Evolutionary conservation across 2,797 vertebrate species (phyloP), one percentile per base, ranked within the genome.

Genomic region (Enteromius anoplus): DNA sequence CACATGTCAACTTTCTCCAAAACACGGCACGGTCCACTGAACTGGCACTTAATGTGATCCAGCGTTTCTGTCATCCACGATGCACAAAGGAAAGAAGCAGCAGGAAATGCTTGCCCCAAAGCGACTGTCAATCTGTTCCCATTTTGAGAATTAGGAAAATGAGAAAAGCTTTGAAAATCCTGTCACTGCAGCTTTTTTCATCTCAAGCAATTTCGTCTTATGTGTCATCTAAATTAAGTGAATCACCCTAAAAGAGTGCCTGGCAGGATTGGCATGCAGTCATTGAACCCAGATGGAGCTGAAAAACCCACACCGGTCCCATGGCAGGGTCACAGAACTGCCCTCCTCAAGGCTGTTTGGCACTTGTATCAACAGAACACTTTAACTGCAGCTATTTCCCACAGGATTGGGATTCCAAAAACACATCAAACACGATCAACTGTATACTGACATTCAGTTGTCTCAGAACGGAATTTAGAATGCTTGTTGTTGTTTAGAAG

Each of bases 1-100:
- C 94, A 95, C 91, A 95, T 95, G 95, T 94, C 83, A 86, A 89
- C 90, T 92, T 89, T 77, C 86, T 75, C 87, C 90, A 92, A 93
- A 91, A 88, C 87, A 90, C 84, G 87, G 85, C 87, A 87, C 89
- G 88, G 91, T 91, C 84, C 80, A 23, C 60, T 87, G 90, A 91
- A 93, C 92, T 90, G 90, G 90, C 90, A 90, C 85, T 88, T 91
- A 91, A 93, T 92, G 87, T 29, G 65, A 85, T 90, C 84, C 90
- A 88, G 90, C 81, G 37, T 86, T 84, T 85, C 89, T 90, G 88
- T 92, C 90, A 88, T 70, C 84, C 87, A 77, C 85, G 88, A 86
- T 86, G 84, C 78, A 88, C 83, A 83, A 87, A 86, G 88, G 76
- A 87, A 87, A 89, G 90, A 89, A 82, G 78, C 75, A 85, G 87